These are phyloP conservation scores for Drosophila kokeensis DNA, from an alignment of 2,888 invertebrate genomes.

Conservation along the genomic window DNA sequence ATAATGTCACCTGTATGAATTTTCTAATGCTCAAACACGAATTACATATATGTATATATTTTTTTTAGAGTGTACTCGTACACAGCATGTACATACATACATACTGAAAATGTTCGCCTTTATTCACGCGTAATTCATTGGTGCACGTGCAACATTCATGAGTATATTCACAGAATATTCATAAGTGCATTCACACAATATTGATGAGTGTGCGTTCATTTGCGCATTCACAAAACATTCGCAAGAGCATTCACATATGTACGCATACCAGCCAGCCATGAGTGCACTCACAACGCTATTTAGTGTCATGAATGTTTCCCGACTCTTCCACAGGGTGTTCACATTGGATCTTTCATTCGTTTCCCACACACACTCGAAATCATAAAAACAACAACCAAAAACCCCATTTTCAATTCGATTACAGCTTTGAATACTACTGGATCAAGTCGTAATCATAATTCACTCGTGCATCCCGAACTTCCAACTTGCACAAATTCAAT, in stretches of 20 bases:
- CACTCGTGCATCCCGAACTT: background rate
- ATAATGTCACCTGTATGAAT: slow-evolving; percentile 7
- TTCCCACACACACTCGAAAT: slow-evolving; percentile 13
- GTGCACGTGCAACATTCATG: slow-evolving; percentile 43
- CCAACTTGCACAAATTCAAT: slow-evolving; percentile 6
- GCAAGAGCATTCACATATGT: slow-evolving; percentile 3
- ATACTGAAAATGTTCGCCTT: background rate
- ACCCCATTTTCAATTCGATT: slow-evolving; percentile 11
- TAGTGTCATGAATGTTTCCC: background rate
- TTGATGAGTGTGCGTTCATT: slow-evolving; percentile 5
- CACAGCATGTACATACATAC: background rate
- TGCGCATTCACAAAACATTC: slow-evolving; percentile 13
- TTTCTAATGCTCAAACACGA: slow-evolving; percentile 13
- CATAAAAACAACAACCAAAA: slow-evolving; percentile 1
- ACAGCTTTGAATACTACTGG: background rate
- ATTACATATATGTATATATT: background rate
- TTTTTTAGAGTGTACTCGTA: background rate
- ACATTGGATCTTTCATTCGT: slow-evolving; percentile 23
- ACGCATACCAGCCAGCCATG: slow-evolving; percentile 9
- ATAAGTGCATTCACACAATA: slow-evolving; percentile 25
- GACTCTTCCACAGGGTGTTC: slow-evolving; percentile 4
- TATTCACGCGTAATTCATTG: slow-evolving; percentile 27
- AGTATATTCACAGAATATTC: slow-evolving; percentile 36
- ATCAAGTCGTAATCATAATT: background rate
- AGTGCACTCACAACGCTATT: slow-evolving; percentile 12